Evolutionary conservation across 2,113 vertebrate genomes (phyloP).

Genomic region (Ariopsis seemanni): DNA sequence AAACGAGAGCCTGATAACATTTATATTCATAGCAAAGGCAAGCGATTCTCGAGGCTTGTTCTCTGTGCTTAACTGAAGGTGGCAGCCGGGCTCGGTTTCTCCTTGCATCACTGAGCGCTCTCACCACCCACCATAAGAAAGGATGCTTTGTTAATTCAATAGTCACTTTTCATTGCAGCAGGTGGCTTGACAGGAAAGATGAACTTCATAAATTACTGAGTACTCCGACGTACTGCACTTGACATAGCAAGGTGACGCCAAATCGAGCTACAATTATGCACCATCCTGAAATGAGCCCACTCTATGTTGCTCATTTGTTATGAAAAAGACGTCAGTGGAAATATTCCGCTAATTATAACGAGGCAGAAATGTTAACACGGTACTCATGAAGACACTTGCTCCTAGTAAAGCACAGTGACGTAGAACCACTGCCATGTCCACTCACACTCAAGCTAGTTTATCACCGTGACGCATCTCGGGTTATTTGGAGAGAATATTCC

Average conservation of each 20-base stretch:
- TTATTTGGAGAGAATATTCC: constrained; percentile 70
- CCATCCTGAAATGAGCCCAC: constrained; percentile 36
- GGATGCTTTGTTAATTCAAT: constrained; percentile 45
- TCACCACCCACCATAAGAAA: constrained; percentile 22
- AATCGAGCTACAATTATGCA: constrained; percentile 60
- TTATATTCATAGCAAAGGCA: constrained; percentile 38
- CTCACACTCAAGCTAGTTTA: constrained; percentile 62
- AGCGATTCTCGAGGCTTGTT: constrained; percentile 16
- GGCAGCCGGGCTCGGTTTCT: constrained; percentile 26
- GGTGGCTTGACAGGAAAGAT: constrained; percentile 31
- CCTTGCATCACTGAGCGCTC: constrained; percentile 30
- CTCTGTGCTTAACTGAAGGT: constrained; percentile 36
- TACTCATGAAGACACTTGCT: constrained; percentile 61
- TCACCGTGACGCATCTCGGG: constrained; percentile 68
- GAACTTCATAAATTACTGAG: constrained; percentile 63
- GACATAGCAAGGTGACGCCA: constrained; percentile 55
- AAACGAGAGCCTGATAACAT: constrained; percentile 59
- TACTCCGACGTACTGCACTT: constrained; percentile 41
- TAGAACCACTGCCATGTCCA: constrained; percentile 55
- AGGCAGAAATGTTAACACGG: constrained; percentile 69
- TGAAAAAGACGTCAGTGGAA: constrained; percentile 20
- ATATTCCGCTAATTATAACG: constrained; percentile 65
- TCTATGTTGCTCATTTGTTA: constrained; percentile 7
- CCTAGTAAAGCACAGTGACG: constrained; percentile 59
- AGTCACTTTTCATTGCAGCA: constrained; percentile 37